Percentiles rank a stretch among this genome's conserved stretches.
phyloP scores from a whole-genome alignment of 1,140 invertebrate genomes.

The Drosophila teissieri region DNA sequence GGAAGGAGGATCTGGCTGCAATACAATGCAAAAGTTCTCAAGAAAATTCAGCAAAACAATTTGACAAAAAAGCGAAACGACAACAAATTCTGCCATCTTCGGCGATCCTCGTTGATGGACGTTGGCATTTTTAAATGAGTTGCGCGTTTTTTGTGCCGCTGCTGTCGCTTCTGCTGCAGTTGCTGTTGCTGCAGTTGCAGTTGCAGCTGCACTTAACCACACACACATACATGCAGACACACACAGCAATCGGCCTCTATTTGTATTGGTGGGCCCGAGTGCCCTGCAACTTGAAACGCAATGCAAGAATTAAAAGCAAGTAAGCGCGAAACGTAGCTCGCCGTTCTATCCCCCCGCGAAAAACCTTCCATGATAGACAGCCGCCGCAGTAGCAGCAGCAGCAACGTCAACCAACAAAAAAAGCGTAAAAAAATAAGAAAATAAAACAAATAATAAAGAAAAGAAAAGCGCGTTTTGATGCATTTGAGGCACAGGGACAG shows the following conservation, averaged over 20 bases:
- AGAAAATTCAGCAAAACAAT: constrained; percentile 83
- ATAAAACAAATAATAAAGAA: constrained; percentile 30
- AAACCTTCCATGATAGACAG: constrained; percentile 28
- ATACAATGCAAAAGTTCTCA: constrained; percentile 83
- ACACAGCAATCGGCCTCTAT: constrained; percentile 33
- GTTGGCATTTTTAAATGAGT: constrained; percentile 83
- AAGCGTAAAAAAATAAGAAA: constrained; percentile 31
- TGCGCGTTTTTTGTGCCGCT: constrained; percentile 75
- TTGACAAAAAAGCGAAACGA: constrained; percentile 83
- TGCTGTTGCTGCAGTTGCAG: constrained; percentile 45
- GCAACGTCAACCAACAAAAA: constrained; percentile 59
- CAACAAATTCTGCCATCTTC: constrained; percentile 83
- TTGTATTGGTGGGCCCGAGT: constrained; percentile 64
- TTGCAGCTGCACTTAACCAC: constrained; percentile 77
- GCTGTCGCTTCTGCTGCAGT: constrained; percentile 22
- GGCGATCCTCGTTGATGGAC: constrained; percentile 82
- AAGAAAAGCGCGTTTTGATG: constrained; percentile 76
- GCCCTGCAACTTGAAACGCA: constrained; percentile 81
- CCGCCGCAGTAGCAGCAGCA: constrained; percentile 32
- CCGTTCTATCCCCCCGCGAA: constrained; percentile 13
- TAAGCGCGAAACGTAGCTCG: constrained; percentile 71
- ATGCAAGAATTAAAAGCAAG: constrained; percentile 82
- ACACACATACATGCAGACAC: constrained; percentile 57
- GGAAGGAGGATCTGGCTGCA: constrained; percentile 54
- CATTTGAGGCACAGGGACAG: constrained; percentile 70